Conservation (phyloP, 1,140 invertebrate genomes). For the Acromyrmex echinatior region DNA sequence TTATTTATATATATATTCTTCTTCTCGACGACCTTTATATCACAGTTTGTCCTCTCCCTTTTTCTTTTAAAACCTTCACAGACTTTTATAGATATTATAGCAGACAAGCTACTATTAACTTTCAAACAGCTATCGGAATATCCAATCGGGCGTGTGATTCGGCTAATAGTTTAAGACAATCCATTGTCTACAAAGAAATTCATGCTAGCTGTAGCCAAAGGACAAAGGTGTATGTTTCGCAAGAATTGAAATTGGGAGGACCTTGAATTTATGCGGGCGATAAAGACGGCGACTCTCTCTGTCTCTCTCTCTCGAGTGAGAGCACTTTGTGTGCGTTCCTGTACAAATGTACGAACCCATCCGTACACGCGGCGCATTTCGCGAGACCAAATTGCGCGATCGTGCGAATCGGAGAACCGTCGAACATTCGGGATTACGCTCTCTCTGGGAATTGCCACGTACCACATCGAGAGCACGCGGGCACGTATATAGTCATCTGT, state of each 20-base stretch:
- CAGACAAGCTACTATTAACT: not conserved
- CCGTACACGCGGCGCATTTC: constrained; percentile 52
- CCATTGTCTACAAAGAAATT: not conserved
- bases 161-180: not conserved
- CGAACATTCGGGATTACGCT: constrained; percentile 69
- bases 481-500: constrained; percentile 46
- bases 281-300: constrained; percentile 54
- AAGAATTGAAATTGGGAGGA: constrained; percentile 61
- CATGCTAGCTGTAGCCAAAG: not conserved
- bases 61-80: not conserved
- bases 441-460: constrained; percentile 70
- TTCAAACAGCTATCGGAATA: not conserved
- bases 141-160: not conserved
- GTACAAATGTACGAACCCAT: constrained; percentile 18
- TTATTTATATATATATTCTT: constrained; percentile 40
- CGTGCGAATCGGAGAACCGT: constrained; percentile 72
- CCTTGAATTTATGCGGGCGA: constrained; percentile 68
- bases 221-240: constrained; percentile 45
- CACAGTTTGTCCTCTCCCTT: not conserved
- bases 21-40: not conserved
- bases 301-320: not conserved
- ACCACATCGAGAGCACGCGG: constrained; percentile 40
- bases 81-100: constrained; percentile 17
- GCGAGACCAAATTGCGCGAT: constrained; percentile 71
- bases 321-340: not conserved